phyloP scores from a whole-genome alignment of 1,140 invertebrate species.

The Drosophila oshimai region DNA sequence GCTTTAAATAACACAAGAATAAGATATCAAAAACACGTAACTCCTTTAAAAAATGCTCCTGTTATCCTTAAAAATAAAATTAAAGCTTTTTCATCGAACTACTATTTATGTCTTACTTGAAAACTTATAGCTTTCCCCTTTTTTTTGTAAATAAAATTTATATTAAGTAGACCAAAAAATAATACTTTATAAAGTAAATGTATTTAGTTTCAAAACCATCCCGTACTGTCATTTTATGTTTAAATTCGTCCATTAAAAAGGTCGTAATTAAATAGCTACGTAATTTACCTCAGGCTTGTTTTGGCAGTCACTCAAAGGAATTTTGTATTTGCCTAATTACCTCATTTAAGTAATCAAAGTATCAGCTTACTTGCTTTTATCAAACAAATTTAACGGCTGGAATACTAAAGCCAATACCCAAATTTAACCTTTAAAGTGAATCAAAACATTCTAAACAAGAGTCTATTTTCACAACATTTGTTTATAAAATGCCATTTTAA shows the following conservation, averaged over 20 bases:
- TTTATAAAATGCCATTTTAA: not conserved
- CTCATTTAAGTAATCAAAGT: not conserved
- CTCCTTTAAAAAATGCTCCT: too few relatives aligned
- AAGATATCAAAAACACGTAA: not conserved
- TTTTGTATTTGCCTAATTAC: slow-evolving; percentile 4
- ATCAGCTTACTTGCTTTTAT: slow-evolving; percentile 1
- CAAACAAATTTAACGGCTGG: not conserved
- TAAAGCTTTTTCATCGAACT: too few relatives aligned
- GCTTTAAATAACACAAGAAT: not conserved
- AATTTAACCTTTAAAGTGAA: not conserved
- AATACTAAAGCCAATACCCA: not conserved
- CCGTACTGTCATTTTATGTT: too few relatives aligned
- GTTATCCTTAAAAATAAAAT: too few relatives aligned
- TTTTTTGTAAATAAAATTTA: too few relatives aligned
- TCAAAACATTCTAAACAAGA: not conserved
- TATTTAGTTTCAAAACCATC: too few relatives aligned
- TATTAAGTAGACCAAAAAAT: too few relatives aligned
- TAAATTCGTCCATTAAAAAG: not conserved
- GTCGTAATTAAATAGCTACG: not conserved
- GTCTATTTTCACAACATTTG: not conserved
- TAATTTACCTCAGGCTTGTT: not conserved
- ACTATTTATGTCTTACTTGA: too few relatives aligned
- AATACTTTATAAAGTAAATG: too few relatives aligned
- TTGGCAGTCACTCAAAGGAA: not conserved
- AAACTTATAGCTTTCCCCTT: too few relatives aligned